phyloP scores from a whole-genome alignment of 1,140 invertebrate genomes.

The Oryctes rhinoceros region DNA sequence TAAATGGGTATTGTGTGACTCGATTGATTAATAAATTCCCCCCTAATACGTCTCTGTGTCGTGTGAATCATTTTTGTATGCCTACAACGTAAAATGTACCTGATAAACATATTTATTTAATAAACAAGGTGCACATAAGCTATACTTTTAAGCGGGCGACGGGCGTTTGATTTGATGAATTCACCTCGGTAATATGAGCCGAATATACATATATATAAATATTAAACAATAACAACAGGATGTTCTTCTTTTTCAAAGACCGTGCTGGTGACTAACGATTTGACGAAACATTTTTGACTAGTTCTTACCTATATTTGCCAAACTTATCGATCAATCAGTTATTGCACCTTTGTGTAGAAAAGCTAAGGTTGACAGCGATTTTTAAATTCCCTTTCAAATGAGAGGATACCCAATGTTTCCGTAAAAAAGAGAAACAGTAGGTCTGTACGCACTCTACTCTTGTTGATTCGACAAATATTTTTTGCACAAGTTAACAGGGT shows the following conservation, averaged over 20 bases:
- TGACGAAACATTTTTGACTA: background rate
- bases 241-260: background rate
- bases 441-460: too few species aligned
- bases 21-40: background rate
- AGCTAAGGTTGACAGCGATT: background rate
- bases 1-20: background rate
- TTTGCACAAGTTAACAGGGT: too few species aligned
- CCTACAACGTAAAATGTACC: background rate
- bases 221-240: too few species aligned
- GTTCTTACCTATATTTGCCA: background rate
- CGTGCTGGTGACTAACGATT: too few species aligned
- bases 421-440: background rate
- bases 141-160: too few species aligned
- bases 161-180: too few species aligned
- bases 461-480: too few species aligned
- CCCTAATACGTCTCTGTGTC: background rate
- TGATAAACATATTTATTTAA: background rate
- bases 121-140: too few species aligned
- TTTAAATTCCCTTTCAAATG: background rate
- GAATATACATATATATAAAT: too few species aligned
- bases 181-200: too few species aligned
- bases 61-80: background rate
- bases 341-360: background rate
- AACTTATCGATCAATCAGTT: background rate
- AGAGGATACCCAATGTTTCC: background rate